These are phyloP conservation scores for Drosophila leonis DNA, from an alignment of 2,888 invertebrate genomes.

Conservation along the genomic window DNA sequence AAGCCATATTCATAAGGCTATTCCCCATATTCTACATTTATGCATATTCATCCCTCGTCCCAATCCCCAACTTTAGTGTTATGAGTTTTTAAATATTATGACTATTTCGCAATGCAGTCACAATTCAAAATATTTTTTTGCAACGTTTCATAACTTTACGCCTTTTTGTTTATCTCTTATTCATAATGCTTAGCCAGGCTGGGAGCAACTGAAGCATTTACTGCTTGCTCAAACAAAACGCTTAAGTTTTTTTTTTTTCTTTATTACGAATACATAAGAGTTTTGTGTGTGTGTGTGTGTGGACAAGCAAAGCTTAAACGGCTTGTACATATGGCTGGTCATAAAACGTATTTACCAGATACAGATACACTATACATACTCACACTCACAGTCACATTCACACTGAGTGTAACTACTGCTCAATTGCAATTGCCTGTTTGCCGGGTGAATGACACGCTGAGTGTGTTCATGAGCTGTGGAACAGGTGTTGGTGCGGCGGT, in stretches of 20 bases:
- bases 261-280: background rate
- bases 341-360: constrained; percentile 71
- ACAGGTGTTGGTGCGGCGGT: constrained; percentile 7
- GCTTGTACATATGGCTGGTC: constrained; percentile 24
- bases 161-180: constrained; percentile 39
- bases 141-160: constrained; percentile 7
- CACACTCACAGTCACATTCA: constrained; percentile 19
- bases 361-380: constrained; percentile 43
- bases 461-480: constrained; percentile 27
- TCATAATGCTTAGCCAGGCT: constrained; percentile 33
- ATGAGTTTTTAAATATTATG: background rate
- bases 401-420: constrained; percentile 28
- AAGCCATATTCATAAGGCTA: background rate
- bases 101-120: constrained; percentile 2
- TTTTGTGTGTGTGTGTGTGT: constrained; percentile 21
- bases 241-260: constrained; percentile 16
- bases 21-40: background rate
- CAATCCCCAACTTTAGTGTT: background rate
- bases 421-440: constrained; percentile 51
- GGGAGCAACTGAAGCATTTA: constrained; percentile 38
- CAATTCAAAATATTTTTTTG: background rate
- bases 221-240: constrained; percentile 61
- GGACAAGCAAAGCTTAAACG: constrained; percentile 62
- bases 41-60: background rate
- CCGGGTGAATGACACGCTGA: constrained; percentile 62